Evolutionary conservation across 2,888 invertebrate species (phyloP), one percentile per base, ranked within the genome.

Genomic region (Melieria crassipennis): DNA sequence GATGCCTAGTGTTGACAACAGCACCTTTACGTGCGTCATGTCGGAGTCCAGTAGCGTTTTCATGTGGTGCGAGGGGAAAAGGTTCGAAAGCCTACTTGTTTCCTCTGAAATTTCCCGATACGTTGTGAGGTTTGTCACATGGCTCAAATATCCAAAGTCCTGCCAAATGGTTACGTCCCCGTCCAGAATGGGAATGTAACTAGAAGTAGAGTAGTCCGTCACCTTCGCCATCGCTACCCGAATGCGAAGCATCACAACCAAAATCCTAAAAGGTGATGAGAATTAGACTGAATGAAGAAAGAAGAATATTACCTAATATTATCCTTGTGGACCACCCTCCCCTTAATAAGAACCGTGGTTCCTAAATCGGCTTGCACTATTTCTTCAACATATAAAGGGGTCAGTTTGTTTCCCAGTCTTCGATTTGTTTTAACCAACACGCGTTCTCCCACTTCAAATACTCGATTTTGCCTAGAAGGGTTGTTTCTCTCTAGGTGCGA

Each of bases 151-250:
- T 5, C 50, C 30, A 6, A 52, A 64, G 6, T 66, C 58, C 9
- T 66, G 48, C 50, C 66, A 66, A 6, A 66, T 58, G 6, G 57
- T 11, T 1, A 57, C 58, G 9, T 45, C n/a, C 11, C 58, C 66
- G 30, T 66, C 58, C 10, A 46, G 3, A 66, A 58, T 30, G 3
- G 66, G 66, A 11, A 57, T 66, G 47, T 66, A 66, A 42, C 57
- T 10, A 5, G 66, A 57, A 6, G 46, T 66, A 13, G 66, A 47
- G 11, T 58, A 58, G 30, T 66, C 48, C 4, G 11, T 66, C 5
- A 58, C 13, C 46, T 57, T 66, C 46, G 57, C 48, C 4, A 57
- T 2, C 30, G 47, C 11, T 16, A 46, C 13, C 55, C 65, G 11
- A 43, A 65, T 5, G 10, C 43, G 43, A n/a, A 65, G 64, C 0